A percentile compares a stretch with the other conserved stretches of the same genome.
phyloP scores from a whole-genome alignment of 1,140 invertebrate genomes.

The Portunus trituberculatus region DNA sequence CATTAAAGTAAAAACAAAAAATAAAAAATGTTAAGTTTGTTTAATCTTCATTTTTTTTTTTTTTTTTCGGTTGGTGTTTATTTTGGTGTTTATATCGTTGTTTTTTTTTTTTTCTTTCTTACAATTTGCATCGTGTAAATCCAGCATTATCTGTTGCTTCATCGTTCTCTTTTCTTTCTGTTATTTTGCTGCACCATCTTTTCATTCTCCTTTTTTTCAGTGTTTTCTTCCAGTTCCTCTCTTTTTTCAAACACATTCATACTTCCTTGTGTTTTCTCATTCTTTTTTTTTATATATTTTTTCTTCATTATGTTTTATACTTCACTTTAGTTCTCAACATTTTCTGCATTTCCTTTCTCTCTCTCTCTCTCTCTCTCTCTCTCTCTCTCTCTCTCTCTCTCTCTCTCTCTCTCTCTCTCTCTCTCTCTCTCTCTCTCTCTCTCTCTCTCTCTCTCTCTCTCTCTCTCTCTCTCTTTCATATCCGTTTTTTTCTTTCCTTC shows the following conservation, averaged over 20 bases:
- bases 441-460: not conserved
- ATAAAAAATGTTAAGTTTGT: no score
- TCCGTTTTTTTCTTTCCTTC: not conserved
- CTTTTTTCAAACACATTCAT: not conserved
- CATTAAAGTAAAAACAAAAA: no score
- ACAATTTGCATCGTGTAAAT: not conserved
- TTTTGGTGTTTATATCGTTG: not conserved
- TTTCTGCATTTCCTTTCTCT: not conserved
- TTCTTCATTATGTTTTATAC: not conserved
- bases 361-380: not conserved
- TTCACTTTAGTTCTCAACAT: not conserved
- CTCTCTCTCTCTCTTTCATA: not conserved
- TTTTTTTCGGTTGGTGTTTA: no score
- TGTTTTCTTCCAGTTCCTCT: not conserved
- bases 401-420: not conserved
- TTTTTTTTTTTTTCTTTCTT: not conserved
- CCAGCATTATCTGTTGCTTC: no score
- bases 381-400: not conserved
- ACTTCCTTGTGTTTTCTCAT: not conserved
- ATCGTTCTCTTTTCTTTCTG: no score
- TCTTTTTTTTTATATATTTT: not conserved
- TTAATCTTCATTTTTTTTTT: no score
- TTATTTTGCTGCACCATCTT: no score
- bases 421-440: not conserved
- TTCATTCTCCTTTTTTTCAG: no score